These are phyloP conservation scores for Coenonympha arcania DNA, from an alignment of 2,888 invertebrate genomes.

Conservation along the genomic window DNA sequence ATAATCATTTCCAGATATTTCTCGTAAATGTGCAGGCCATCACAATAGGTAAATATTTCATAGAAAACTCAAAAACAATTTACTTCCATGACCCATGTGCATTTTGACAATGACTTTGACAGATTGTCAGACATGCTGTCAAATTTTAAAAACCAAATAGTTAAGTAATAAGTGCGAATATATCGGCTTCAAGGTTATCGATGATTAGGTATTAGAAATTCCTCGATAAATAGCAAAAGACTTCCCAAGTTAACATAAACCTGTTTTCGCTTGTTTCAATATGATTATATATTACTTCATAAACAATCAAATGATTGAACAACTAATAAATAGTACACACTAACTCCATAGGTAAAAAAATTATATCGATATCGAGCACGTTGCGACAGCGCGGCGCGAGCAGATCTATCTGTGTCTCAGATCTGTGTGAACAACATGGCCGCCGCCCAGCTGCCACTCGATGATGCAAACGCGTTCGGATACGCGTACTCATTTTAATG, in stretches of 20 bases:
- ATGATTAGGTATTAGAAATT: background rate
- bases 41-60: background rate
- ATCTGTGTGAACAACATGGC: constrained; percentile 22
- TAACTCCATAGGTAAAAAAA: no score
- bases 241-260: background rate
- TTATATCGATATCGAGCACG: background rate
- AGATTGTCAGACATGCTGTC: background rate
- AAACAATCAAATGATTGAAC: background rate
- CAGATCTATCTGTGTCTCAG: background rate
- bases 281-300: background rate
- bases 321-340: no score
- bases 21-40: background rate
- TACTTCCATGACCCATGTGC: background rate
- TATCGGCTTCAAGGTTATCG: background rate
- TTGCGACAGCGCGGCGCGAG: background rate
- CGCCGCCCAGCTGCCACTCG: constrained; percentile 15
- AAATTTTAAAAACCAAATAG: background rate
- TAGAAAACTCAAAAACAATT: background rate
- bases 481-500: constrained; percentile 3
- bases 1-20: background rate
- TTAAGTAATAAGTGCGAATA: background rate
- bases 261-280: background rate
- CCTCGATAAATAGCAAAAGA: background rate
- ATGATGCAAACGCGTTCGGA: constrained; percentile 14
- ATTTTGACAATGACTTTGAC: background rate